Percentiles rank a stretch among this genome's conserved stretches.
Conservation (phyloP, 2,113 vertebrate species). For the Sylvicapra grimmia region DNA sequence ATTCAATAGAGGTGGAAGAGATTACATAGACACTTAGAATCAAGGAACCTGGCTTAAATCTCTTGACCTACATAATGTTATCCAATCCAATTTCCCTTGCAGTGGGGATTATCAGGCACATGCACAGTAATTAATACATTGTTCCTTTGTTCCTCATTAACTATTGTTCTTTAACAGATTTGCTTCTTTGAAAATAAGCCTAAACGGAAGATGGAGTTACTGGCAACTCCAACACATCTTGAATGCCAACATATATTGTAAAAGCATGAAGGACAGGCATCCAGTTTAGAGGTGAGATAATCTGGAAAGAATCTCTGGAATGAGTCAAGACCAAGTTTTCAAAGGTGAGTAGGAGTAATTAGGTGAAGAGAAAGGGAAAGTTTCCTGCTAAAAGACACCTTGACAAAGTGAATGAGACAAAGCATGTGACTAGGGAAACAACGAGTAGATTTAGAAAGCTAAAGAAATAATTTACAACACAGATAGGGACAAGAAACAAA, state of each 20-base stretch:
- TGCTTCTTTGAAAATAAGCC: neutral
- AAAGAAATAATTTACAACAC: constrained; percentile 15
- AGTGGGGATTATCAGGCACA: neutral
- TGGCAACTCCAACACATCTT: neutral
- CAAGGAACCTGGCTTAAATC: neutral
- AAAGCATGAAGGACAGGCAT: neutral
- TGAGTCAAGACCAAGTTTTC: neutral
- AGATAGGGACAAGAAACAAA: neutral
- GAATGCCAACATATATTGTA: neutral
- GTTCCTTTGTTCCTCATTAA: neutral
- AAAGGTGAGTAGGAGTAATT: neutral
- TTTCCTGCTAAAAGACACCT: neutral
- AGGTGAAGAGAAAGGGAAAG: neutral
- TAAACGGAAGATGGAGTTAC: neutral
- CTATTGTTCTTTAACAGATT: neutral
- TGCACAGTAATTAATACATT: neutral
- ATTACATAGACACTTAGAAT: neutral
- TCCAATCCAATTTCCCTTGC: neutral
- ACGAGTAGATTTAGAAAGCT: neutral
- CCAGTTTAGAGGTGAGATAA: neutral
- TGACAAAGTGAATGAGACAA: neutral
- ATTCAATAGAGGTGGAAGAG: neutral
- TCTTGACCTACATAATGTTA: neutral
- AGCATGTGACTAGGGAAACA: neutral
- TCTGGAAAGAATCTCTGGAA: neutral